Percentiles rank a stretch among this genome's conserved stretches.
Conservation (phyloP, 2,888 invertebrate genomes). For the Malacosoma neustria region DNA sequence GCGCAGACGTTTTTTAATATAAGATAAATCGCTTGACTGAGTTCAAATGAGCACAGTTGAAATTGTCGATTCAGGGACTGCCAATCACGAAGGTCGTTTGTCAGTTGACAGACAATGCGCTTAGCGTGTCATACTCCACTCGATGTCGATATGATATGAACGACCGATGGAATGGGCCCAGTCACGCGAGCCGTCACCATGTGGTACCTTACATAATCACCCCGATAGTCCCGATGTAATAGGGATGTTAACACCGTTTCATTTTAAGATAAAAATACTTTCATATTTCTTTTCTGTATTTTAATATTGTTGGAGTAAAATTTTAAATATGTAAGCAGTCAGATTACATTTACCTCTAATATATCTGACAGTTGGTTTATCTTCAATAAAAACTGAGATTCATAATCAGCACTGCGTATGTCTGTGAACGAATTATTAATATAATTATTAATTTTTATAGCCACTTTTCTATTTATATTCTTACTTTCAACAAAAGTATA, state of each 20-base stretch:
- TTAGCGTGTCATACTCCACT: conserved; percentile 56
- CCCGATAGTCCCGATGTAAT: conserved; percentile 17
- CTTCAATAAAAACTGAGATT: no score
- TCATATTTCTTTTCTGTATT: conserved; percentile 24
- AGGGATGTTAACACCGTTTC: conserved; percentile 8
- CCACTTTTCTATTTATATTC: no score
- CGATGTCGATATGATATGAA: conserved; percentile 41
- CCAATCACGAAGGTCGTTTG: conserved; percentile 46
- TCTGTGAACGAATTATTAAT: no score
- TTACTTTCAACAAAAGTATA: no score
- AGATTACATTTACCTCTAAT: no score
- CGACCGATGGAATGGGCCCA: conserved; percentile 37
- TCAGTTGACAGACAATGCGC: conserved; percentile 43
- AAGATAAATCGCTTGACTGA: conserved; percentile 16
- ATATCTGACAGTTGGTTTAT: no score
- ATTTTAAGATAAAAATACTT: conserved; percentile 16
- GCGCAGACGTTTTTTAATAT: conserved; percentile 16
- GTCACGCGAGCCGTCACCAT: conserved; percentile 43
- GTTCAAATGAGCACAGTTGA: conserved; percentile 23
- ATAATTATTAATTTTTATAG: no score
- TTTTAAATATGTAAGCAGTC: no score
- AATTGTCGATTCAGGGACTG: conserved; percentile 28
- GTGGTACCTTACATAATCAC: conserved; percentile 27
- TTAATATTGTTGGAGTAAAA: no score
- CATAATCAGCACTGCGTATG: no score